A percentile compares a stretch with the other conserved stretches of the same genome.
phyloP scores from a whole-genome alignment of 1,140 invertebrate genomes.

The Monomorium pharaonis region DNA sequence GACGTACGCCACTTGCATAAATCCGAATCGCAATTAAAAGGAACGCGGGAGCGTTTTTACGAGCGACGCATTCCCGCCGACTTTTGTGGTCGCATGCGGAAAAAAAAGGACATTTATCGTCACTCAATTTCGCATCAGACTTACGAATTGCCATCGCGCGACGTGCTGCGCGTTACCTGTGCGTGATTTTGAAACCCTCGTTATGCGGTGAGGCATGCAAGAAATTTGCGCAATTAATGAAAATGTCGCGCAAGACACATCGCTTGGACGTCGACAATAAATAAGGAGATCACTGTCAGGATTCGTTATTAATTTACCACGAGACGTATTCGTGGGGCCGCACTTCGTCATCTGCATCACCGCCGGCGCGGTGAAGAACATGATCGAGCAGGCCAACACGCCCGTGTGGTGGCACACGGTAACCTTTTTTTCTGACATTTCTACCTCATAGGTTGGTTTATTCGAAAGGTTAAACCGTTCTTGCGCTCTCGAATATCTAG shows the following conservation, averaged over 20 bases:
- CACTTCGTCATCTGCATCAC: constrained; percentile 25
- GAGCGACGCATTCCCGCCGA: not conserved
- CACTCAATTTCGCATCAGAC: not conserved
- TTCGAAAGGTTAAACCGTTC: constrained; percentile 69
- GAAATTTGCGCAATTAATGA: constrained; percentile 19
- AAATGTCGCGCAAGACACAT: not conserved
- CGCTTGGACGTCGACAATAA: not conserved
- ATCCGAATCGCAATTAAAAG: constrained; percentile 26
- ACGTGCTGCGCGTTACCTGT: not conserved
- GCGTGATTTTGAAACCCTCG: not conserved
- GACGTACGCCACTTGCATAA: not conserved
- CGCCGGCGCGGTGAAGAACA: constrained; percentile 39
- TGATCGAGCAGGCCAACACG: constrained; percentile 68
- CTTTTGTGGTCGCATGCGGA: not conserved
- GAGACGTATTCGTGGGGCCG: not conserved
- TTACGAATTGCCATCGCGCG: not conserved
- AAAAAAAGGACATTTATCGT: constrained; percentile 1
- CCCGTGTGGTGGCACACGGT: constrained; percentile 64
- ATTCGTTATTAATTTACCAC: constrained; percentile 34
- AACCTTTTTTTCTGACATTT: constrained; percentile 76
- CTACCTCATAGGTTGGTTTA: constrained; percentile 66
- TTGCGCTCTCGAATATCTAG: constrained; percentile 53
- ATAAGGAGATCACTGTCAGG: constrained; percentile 35
- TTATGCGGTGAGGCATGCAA: not conserved
- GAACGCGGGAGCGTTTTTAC: not conserved